Evolutionary conservation across 1,140 invertebrate genomes (phyloP), one percentile per base, ranked within the genome.

Genomic region (Lanistes nyassanus): DNA sequence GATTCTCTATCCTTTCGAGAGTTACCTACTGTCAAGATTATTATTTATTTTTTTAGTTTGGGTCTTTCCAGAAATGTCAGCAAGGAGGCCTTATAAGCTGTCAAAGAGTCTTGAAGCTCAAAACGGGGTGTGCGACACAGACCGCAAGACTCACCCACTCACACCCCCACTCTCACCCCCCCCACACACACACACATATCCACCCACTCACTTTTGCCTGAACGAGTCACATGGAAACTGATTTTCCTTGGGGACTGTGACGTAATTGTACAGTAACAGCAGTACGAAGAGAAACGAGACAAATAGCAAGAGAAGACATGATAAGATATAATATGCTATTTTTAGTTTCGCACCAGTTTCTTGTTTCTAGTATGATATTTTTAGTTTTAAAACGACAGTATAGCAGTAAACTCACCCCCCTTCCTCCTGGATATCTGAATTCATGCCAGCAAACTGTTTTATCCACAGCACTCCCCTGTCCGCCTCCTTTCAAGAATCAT

Each of bases 11-110:
- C 51, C 67, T 53, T 29, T 53, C 67, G 55, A 67, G 37, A 67
- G 37, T 42, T 42, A 67, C 65, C 39, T 42, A 67, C 65, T 42
- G 37, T 26, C 65, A 67, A n/a, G n/a, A n/a, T n/a, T n/a, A n/a
- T n/a, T n/a, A n/a, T n/a, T n/a, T n/a, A n/a, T n/a, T n/a, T n/a
- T n/a, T n/a, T n/a, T n/a, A n/a, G n/a, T n/a, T n/a, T n/a, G n/a
- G n/a, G n/a, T n/a, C n/a, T n/a, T n/a, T n/a, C n/a, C n/a, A n/a
- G n/a, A n/a, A n/a, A n/a, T n/a, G n/a, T n/a, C n/a, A n/a, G n/a
- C n/a, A n/a, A n/a, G n/a, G n/a, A n/a, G n/a, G n/a, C n/a, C 65
- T n/a, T 42, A 67, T 42, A 47, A 36, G 51, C 65, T 42, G 37
- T n/a, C 65, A 67, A 36, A 67, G 37, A 47, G 37, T 42, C 65